Base-by-base conservation (phyloP, 1,140 invertebrate species). In the Drosophila nigrodunni region DNA sequence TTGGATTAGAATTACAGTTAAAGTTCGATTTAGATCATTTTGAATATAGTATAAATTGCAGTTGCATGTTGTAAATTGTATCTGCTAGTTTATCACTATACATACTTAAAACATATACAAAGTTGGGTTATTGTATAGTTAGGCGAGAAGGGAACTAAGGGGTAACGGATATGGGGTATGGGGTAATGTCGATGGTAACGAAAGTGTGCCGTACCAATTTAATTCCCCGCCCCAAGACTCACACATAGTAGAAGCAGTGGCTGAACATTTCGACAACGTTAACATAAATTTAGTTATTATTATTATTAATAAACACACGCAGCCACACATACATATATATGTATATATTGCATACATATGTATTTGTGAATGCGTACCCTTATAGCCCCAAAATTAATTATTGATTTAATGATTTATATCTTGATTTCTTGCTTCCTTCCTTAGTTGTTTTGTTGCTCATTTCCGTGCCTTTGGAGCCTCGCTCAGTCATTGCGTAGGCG, bases 401-500 rank as follows among this genome's bases (percentile, higher is more conserved):
- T 65, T 60, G 44, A 5, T 67, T 54, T 11, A 4, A 57, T 68
- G 7, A 6, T 13, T 54, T 15, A 30, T 30, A 30, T 30, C 25
- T 30, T 30, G 25, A 5, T 30, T 30, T 30, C 25, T 30, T 30
- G 25, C 25, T 30, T 30, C 18, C 11, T 66, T 58, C 18, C 5
- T 69, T 71, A 8, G 2, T 66, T 57, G 25, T 35, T 46, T 66
- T 21, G 34, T 72, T 75, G 43, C 62, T 71, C 50, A 21, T 10
- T 66, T 72, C 47, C 21, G 49, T 62, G 80, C 77, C 85, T 89
- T 89, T 88, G 80, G 80, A 80, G 80, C 80, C 69, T 80, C 77
- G 73, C 74, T 87, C 83, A 87, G 83, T 89, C 83, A 58, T 65
- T 37, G 37, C 37, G 13, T 7, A 7, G 57, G n/a, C 25, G 57